Evolutionary conservation across 2,113 vertebrate species (phyloP).

Genomic region (Sprattus sprattus): DNA sequence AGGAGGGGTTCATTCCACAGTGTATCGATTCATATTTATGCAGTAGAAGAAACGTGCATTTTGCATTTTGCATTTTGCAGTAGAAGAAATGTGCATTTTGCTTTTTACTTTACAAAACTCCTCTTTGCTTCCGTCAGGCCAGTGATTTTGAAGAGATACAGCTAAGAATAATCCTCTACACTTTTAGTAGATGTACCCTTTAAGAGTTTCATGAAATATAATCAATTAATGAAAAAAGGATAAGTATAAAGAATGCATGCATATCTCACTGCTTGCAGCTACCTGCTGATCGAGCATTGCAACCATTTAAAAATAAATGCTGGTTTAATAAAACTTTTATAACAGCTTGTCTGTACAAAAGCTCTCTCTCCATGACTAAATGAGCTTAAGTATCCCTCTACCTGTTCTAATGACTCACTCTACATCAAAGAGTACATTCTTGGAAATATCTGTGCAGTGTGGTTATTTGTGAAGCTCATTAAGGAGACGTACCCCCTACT

Average conservation of each 20-base stretch:
- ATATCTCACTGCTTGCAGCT: neutral
- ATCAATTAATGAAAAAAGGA: no score
- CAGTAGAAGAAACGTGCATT: neutral
- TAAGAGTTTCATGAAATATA: no score
- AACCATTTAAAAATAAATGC: neutral
- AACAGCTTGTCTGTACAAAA: neutral
- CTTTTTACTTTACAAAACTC: no score
- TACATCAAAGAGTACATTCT: slow-evolving; percentile 38
- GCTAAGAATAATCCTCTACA: no score
- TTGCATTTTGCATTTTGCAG: neutral
- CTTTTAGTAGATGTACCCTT: no score
- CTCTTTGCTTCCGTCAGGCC: no score
- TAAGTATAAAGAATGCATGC: no score
- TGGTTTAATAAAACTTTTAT: neutral
- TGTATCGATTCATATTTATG: neutral
- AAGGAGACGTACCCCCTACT: slow-evolving; percentile 34
- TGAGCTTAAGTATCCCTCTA: neutral
- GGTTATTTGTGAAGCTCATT: slow-evolving; percentile 42
- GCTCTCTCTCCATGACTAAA: neutral
- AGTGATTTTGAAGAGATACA: no score
- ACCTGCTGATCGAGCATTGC: neutral
- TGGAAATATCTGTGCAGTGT: slow-evolving; percentile 26
- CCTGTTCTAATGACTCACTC: neutral
- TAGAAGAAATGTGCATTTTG: neutral
- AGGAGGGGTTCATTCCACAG: neutral